Evolutionary conservation across 2,797 vertebrate species (phyloP).

Genomic region (Pyrrhura leucotis): DNA sequence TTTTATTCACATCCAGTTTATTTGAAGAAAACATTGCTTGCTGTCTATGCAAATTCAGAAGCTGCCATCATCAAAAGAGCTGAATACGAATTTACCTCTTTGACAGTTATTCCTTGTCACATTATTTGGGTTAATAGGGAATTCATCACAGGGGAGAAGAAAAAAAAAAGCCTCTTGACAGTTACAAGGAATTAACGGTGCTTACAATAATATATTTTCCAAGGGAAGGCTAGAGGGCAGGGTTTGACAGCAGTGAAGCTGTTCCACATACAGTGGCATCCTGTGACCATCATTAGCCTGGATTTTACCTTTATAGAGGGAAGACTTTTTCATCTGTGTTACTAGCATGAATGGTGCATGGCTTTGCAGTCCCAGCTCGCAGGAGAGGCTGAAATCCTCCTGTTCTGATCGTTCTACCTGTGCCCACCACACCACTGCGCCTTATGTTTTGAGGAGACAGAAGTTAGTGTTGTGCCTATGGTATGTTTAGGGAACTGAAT

Average conservation of each 20-base stretch:
- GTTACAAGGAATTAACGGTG: slow-evolving; percentile 22
- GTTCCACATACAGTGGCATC: background rate
- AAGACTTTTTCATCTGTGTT: background rate
- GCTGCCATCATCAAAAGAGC: slow-evolving; percentile 46
- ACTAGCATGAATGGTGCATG: background rate
- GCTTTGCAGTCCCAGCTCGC: background rate
- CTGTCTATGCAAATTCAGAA: slow-evolving; percentile 49
- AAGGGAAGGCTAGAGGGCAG: background rate
- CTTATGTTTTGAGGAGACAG: background rate
- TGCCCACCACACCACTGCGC: background rate
- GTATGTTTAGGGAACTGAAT: background rate
- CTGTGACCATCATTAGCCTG: background rate
- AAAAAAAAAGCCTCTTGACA: slow-evolving; percentile 17
- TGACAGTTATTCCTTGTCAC: slow-evolving; percentile 61
- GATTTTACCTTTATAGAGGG: background rate
- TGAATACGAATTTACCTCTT: slow-evolving; percentile 30
- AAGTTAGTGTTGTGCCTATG: background rate
- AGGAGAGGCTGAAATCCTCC: background rate
- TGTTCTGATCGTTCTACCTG: background rate
- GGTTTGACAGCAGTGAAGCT: background rate
- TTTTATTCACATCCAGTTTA: slow-evolving; percentile 26
- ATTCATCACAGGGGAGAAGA: slow-evolving; percentile 1
- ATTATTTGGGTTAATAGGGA: slow-evolving; percentile 24
- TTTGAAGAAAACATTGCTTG: slow-evolving; percentile 10
- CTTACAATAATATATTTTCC: background rate